Percentiles rank a stretch among this genome's conserved stretches.
Evolutionary conservation across 2,113 vertebrate species (phyloP).

Genomic region (Geothlypis trichas): DNA sequence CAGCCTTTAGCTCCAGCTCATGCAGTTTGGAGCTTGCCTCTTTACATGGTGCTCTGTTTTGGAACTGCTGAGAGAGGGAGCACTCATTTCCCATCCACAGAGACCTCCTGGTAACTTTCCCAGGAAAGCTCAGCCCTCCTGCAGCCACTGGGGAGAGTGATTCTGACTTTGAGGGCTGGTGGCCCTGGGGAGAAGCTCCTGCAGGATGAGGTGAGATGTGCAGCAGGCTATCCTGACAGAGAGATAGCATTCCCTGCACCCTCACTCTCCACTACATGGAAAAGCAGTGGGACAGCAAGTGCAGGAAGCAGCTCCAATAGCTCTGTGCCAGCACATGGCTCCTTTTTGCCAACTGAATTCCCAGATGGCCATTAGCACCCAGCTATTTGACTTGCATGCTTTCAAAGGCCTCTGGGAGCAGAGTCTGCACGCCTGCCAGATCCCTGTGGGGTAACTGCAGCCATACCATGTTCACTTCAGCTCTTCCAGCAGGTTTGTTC

Average conservation of each 20-base stretch:
- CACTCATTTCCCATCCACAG: neutral
- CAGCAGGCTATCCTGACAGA: neutral
- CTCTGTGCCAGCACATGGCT: neutral
- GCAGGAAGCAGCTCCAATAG: neutral
- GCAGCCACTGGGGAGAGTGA: neutral
- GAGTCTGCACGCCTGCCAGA: neutral
- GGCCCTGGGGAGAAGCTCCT: neutral
- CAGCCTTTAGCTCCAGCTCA: neutral
- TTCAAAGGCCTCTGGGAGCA: neutral
- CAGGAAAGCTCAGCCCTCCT: neutral
- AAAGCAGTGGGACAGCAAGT: neutral
- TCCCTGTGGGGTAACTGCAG: neutral
- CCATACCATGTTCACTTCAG: neutral
- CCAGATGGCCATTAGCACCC: constrained; percentile 39
- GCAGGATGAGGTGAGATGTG: neutral
- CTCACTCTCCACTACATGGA: neutral
- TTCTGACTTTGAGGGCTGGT: neutral
- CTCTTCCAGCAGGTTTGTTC: neutral
- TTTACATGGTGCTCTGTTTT: neutral
- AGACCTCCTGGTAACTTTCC: neutral
- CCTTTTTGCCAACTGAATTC: neutral
- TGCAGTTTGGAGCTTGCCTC: neutral
- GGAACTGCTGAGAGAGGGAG: neutral
- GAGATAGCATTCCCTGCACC: neutral
- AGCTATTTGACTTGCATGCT: neutral